Conservation (phyloP, 2,797 vertebrate genomes). For the Pseudochirops cupreus region DNA sequence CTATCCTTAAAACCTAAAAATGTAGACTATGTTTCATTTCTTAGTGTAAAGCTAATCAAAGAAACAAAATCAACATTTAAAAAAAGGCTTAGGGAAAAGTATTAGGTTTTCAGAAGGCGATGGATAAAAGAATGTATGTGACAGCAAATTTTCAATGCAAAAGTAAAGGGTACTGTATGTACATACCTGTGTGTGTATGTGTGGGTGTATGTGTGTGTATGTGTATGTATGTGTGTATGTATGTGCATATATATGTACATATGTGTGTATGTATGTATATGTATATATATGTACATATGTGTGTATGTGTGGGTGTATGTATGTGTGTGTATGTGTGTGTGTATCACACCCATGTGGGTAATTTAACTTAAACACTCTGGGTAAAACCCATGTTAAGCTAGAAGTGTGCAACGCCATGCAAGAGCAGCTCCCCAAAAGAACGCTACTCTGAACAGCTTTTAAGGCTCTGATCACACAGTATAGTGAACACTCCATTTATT, state of each 20-base stretch:
- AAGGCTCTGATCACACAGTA: no score
- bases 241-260: no score
- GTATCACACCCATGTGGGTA: background rate
- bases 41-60: background rate
- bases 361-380: slow-evolving; percentile 64
- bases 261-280: background rate
- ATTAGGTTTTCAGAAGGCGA: background rate
- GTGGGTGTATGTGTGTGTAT: no score
- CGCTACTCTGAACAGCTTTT: no score
- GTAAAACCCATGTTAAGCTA: slow-evolving; percentile 22
- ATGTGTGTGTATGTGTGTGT: background rate
- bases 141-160: slow-evolving; percentile 50
- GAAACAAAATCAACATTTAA: background rate
- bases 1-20: background rate
- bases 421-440: no score
- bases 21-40: background rate
- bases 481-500: no score
- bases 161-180: background rate
- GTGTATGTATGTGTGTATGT: no score
- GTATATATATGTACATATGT: no score
- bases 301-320: no score
- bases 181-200: background rate
- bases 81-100: background rate
- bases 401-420: background rate
- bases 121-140: slow-evolving; percentile 34